A percentile compares a stretch with the other conserved stretches of the same genome.
These are phyloP conservation scores for Rhabdomys pumilio DNA, from an alignment of 2,797 vertebrate genomes.

Conservation along the genomic window DNA sequence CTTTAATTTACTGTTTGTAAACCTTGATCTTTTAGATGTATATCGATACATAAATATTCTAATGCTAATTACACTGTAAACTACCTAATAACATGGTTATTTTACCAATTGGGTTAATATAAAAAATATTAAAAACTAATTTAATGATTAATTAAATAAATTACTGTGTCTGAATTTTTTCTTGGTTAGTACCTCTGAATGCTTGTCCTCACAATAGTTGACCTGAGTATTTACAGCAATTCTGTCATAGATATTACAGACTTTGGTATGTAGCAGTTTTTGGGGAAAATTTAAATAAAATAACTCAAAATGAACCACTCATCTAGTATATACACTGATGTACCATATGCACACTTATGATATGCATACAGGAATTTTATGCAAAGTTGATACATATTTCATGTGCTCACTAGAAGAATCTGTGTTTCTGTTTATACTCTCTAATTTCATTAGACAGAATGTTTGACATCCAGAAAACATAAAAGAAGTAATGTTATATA, in stretches of 20 bases:
- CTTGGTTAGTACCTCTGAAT: neutral
- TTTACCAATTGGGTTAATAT: neutral
- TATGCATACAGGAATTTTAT: constrained; percentile 60
- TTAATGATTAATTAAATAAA: constrained; percentile 41
- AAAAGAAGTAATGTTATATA: neutral
- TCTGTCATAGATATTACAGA: neutral
- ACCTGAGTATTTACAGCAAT: neutral
- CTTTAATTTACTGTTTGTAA: neutral
- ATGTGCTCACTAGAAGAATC: constrained; percentile 45
- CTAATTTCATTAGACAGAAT: constrained; percentile 73
- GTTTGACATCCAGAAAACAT: neutral
- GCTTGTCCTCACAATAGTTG: constrained; percentile 38
- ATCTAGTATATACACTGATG: neutral
- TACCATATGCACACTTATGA: constrained; percentile 46
- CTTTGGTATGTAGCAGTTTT: neutral
- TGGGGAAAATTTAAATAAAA: constrained; percentile 7
- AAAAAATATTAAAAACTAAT: neutral
- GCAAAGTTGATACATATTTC: constrained; percentile 69
- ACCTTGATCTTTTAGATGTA: neutral
- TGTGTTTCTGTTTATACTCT: constrained; percentile 62
- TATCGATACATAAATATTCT: constrained; percentile 29
- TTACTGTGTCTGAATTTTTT: neutral
- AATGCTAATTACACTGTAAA: constrained; percentile 27
- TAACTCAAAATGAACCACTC: constrained; percentile 24
- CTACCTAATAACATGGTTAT: neutral